phyloP scores from a whole-genome alignment of 1,140 invertebrate genomes.

The Philotrypesis tridentata region DNA sequence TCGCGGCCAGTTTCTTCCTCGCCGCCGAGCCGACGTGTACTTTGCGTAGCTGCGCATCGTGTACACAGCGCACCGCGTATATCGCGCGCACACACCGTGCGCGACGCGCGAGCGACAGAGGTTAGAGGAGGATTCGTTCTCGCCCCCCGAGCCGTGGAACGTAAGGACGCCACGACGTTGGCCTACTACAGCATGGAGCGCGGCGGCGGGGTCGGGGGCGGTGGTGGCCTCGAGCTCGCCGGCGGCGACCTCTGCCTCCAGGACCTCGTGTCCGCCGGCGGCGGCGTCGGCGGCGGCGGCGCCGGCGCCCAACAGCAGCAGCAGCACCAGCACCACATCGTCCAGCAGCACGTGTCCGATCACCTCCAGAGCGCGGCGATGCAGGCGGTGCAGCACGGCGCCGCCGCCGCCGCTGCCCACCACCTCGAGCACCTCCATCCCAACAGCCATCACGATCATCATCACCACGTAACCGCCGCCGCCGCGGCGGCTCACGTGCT shows the following conservation, averaged over 20 bases:
- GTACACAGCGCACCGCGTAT: not conserved
- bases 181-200: conserved; percentile 73
- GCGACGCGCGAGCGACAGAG: not conserved
- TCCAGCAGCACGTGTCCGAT: conserved; percentile 75
- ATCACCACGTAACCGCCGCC: conserved; percentile 12
- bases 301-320: conserved; percentile 72
- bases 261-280: conserved; percentile 78
- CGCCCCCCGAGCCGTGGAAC: conserved; percentile 49
- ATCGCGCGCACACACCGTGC: too few relatives aligned
- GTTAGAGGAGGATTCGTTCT: not conserved
- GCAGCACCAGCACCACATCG: too few relatives aligned
- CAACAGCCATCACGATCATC: conserved; percentile 71
- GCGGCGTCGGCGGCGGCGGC: conserved; percentile 75
- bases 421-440: conserved; percentile 74
- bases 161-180: conserved; percentile 71
- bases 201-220: conserved; percentile 70
- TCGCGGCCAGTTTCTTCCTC: too few relatives aligned
- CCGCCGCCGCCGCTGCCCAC: conserved; percentile 67
- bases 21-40: not conserved
- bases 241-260: conserved; percentile 81
- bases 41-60: not conserved
- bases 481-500: conserved; percentile 71
- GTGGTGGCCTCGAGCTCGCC: conserved; percentile 77
- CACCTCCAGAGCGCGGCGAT: conserved; percentile 68
- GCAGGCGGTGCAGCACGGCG: too few relatives aligned